Conservation (phyloP, 2,113 vertebrate species). For the Labrus mixtus region DNA sequence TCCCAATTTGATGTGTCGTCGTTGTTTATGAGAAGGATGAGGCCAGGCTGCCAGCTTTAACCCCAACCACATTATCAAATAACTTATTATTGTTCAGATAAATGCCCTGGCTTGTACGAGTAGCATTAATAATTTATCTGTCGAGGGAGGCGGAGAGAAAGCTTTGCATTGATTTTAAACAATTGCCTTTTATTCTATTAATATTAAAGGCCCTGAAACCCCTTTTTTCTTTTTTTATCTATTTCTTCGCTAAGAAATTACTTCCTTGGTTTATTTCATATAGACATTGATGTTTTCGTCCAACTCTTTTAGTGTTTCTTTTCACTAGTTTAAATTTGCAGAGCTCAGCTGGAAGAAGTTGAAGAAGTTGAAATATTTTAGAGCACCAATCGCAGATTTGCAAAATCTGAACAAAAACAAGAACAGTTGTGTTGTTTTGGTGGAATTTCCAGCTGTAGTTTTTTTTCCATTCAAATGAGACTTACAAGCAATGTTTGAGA, state of each 20-base stretch:
- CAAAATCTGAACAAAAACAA: too few species aligned
- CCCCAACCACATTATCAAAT: constrained; percentile 52
- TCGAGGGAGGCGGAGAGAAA: constrained; percentile 21
- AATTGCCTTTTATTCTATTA: constrained; percentile 26
- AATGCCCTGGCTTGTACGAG: constrained; percentile 35
- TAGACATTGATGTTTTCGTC: too few species aligned
- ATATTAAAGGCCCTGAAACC: constrained; percentile 1
- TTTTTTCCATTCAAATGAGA: too few species aligned
- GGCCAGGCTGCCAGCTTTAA: constrained; percentile 52
- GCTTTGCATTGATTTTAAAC: constrained; percentile 49
- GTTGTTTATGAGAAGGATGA: constrained; percentile 51
- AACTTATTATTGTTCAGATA: constrained; percentile 54
- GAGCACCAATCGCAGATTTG: too few species aligned
- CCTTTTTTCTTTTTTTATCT: not conserved
- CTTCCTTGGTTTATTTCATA: not conserved
- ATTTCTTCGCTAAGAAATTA: not conserved
- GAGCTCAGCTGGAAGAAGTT: too few species aligned
- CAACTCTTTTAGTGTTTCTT: too few species aligned
- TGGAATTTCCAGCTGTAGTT: too few species aligned
- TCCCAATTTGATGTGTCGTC: constrained; percentile 63
- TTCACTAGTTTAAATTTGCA: too few species aligned
- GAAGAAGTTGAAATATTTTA: too few species aligned
- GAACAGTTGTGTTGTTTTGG: too few species aligned
- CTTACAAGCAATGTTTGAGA: too few species aligned
- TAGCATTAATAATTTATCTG: constrained; percentile 52